A percentile compares a stretch with the other conserved stretches of the same genome.
These are phyloP conservation scores for Oreotragus oreotragus DNA, from an alignment of 2,113 vertebrate species.

Conservation along the genomic window DNA sequence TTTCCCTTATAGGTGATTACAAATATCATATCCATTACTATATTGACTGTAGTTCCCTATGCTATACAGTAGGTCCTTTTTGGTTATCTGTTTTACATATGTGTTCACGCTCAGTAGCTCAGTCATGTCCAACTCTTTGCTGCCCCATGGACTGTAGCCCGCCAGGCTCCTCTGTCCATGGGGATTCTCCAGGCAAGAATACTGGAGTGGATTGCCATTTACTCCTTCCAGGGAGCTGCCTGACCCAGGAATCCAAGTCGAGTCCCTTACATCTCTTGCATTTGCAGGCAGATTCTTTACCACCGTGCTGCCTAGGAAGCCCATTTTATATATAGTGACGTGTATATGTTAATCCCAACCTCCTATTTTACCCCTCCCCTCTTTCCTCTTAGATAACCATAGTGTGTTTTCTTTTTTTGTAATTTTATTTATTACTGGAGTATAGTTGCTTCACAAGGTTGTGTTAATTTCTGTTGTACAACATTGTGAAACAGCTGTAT, in stretches of 20 bases:
- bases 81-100: background rate
- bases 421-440: background rate
- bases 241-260: fast-evolving
- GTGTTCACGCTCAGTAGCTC: background rate
- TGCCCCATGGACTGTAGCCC: background rate
- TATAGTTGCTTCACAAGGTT: background rate
- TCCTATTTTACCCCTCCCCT: background rate
- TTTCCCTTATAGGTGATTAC: background rate
- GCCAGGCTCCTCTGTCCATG: background rate
- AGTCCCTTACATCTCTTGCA: background rate
- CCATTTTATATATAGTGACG: background rate
- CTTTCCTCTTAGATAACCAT: background rate
- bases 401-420: background rate
- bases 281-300: background rate
- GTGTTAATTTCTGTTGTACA: background rate
- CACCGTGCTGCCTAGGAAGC: background rate
- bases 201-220: background rate
- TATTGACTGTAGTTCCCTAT: background rate
- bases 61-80: background rate
- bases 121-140: background rate
- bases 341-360: background rate
- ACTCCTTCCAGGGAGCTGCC: background rate
- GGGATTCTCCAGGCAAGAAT: background rate
- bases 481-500: background rate
- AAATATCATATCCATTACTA: background rate